Base-by-base conservation (phyloP, 2,113 vertebrate genomes). In the Poeciliopsis retropinna region DNA sequence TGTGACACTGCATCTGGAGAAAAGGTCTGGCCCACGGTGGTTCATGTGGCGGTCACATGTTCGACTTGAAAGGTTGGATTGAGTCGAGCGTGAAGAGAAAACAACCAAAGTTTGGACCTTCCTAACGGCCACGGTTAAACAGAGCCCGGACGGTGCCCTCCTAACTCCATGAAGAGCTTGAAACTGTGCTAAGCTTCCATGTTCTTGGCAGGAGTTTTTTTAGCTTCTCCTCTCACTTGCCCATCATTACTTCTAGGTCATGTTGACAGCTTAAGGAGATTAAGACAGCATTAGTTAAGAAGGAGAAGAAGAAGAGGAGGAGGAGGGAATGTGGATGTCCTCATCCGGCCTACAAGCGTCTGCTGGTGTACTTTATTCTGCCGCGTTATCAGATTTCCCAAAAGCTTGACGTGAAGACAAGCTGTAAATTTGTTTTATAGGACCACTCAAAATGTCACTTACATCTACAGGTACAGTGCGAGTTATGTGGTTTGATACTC, bases 181-280 rank as follows among this genome's bases (percentile, higher is more conserved):
- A 72, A 83, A 80, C 79, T 71, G 64, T 30, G 64, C 82, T 79
- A 69, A 84, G 85, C 75, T 77, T 74, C 76, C 76, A 72, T 82
- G 62, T 83, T 9, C 69, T 87, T 75, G 79, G 67, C 31, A 41
- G 73, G 61, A 84, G 72, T 71, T 71, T 75, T 79, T 72, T 54
- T 51, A 68, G 70, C 77, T 67, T 64, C 70, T 79, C 76, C 37
- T 69, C 37, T 2, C 82, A 67, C 75, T 82, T 80, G 83, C 63
- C 77, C 75, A 76, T 76, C 88, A 67, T 83, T 80, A 62, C 64
- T 88, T 92, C 87, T 80, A 74, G 85, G 88, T 86, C 87, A 83
- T 63, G 87, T 82, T 81, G 86, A 88, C 87, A 80, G 78, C 74
- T 84, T 88, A 87, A 87, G 91, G 60, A 86, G 89, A 92, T 92